Base-by-base conservation (phyloP, 2,113 vertebrate genomes). In the Carlito syrichta region DNA sequence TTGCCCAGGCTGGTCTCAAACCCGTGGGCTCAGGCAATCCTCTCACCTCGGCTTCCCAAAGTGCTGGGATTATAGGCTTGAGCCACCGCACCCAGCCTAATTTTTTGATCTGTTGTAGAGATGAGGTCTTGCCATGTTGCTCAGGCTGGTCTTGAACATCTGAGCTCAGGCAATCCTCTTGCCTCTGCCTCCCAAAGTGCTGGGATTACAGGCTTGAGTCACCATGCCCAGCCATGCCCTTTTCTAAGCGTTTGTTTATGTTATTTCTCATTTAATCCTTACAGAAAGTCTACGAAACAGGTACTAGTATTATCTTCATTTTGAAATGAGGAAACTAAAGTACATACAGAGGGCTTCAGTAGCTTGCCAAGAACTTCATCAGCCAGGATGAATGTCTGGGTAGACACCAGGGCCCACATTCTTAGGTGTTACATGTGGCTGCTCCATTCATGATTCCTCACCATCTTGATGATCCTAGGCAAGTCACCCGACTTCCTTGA, bases 241-340 rank as follows among this genome's bases (percentile, higher is more conserved):
- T 38, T 91, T 89, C 74, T 83, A 68, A 90, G 94, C 63, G 60
- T 78, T 88, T 86, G 35, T 4, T 10, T 89, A 50, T 22, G 35
- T 93, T 22, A 52, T 76, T 17, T 94, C 93, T 69, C 66, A 77
- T 86, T 73, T 78, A 74, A 48, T 63, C 30, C 68, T 86, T 82
- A 52, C 8, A 76, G 40, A 43, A 81, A 40, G 69, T 60, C 73
- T 74, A 25, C 22, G 20, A 20, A 38, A 27, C 30, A 76, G 38
- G 58, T 38, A 35, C 74, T 91, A 11, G 48, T 52, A 32, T 91
- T 58, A 19, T 66, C 50, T 86, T 89, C n/a, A 48, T 79, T 93
- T 69, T 95, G 16, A 50, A 85, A 84, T 19, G 84, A 82, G 94
- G 92, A 97, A 92, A 96, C 89, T 38, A 69, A 93, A 85, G 91